Percentiles rank a stretch among this genome's conserved stretches.
Conservation (phyloP, 2,888 invertebrate genomes). For the Scrobipalpa costella region DNA sequence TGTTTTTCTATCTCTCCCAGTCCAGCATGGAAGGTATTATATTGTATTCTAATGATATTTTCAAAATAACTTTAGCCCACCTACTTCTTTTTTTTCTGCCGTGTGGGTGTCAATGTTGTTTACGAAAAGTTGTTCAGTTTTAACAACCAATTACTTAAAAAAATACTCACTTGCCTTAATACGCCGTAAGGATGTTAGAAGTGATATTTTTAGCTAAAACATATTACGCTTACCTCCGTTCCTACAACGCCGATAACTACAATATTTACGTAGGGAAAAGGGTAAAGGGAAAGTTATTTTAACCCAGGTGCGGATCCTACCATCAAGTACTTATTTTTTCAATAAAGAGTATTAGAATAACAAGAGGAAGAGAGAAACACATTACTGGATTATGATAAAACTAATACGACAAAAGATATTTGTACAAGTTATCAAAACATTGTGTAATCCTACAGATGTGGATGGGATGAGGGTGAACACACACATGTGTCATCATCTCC, state of each 20-base stretch:
- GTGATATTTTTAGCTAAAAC: no score
- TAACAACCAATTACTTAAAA: no score
- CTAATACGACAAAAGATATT: conserved; percentile 53
- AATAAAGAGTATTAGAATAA: conserved; percentile 5
- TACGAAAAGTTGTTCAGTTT: no score
- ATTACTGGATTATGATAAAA: conserved; percentile 51
- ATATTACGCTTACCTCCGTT: no score
- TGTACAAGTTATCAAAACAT: conserved; percentile 54
- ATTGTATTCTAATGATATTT: no score
- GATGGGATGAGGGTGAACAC: neutral
- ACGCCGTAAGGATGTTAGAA: no score
- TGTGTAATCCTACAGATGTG: conserved; percentile 51
- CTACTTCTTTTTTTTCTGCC: no score
- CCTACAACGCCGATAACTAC: neutral
- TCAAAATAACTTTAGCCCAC: no score
- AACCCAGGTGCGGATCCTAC: neutral
- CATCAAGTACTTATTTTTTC: neutral
- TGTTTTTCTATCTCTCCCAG: no score
- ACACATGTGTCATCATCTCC: neutral
- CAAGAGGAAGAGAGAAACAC: conserved; percentile 1
- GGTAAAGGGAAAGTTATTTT: neutral
- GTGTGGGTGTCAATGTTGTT: no score
- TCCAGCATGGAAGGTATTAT: no score
- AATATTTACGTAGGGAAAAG: neutral
- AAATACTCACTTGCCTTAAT: no score